Base-by-base conservation (phyloP, 2,888 invertebrate genomes). In the Agrypnus murinus region DNA sequence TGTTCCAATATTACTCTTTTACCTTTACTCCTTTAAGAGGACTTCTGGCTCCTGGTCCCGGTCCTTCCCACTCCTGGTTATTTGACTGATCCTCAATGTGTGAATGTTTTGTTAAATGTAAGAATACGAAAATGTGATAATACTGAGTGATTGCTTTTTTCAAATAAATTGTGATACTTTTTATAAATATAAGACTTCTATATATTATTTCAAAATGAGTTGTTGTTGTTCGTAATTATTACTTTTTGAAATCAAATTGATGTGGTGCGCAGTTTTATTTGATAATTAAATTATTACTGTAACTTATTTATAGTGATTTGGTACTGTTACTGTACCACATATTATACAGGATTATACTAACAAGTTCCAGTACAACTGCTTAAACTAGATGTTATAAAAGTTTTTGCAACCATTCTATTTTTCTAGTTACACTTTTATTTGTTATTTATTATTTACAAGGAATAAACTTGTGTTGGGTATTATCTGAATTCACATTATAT, bases 11-110 rank as follows among this genome's bases (percentile, higher is more conserved):
- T n/a, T 55, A 66, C 59, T 71, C 67, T 77, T 73, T 69, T 71
- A 76, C 78, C 77, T 77, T 75, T 75, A 75, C 78, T 82, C 81
- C 82, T 81, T 79, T 75, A 48, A 79, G 85, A 84, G 84, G 85
- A 84, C 85, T 85, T 85, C 85, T 85, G 85, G 78, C 79, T 81
- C 82, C 82, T 83, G 77, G 78, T 79, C 81, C 82, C 79, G 77
- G 78, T 79, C 70, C 65, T 38, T 63, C 62, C 68, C 62, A 48
- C 57, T 74, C 70, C 81, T 80, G 15, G 60, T 66, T 60, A 71
- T 67, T 69, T 59, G 69, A 75, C 74, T 75, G 71, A 74, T 75
- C 75, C 76, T 72, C 55, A 72, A 45, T 34, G 66, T 71, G 46
- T 62, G 65, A 48, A 48, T 66, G 66, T 25, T 36, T 58, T 50